Evolutionary conservation across 2,888 invertebrate genomes (phyloP).

Genomic region (Mimachlamys varia): DNA sequence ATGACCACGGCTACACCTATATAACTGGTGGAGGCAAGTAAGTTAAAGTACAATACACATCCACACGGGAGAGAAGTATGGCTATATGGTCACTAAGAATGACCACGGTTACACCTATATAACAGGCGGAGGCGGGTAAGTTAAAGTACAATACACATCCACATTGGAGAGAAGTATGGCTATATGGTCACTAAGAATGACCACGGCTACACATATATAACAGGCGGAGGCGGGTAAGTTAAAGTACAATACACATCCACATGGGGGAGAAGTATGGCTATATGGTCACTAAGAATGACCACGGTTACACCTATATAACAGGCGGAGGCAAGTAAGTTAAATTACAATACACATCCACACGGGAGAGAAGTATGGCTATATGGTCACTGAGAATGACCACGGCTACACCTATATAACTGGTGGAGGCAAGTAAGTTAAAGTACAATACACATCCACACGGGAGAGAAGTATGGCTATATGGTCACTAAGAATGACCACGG

Average conservation of each 20-base stretch:
- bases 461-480: slow-evolving; percentile 94
- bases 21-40: slow-evolving; percentile 90
- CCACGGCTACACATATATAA: slow-evolving; percentile 93
- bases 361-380: slow-evolving; percentile 95
- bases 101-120: slow-evolving; percentile 92
- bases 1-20: slow-evolving; percentile 90
- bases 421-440: slow-evolving; percentile 82
- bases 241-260: slow-evolving; percentile 83
- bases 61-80: slow-evolving; percentile 94
- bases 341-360: slow-evolving; percentile 86
- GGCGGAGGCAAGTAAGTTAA: slow-evolving; percentile 85
- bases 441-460: slow-evolving; percentile 88
- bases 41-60: slow-evolving; percentile 72
- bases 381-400: slow-evolving; percentile 81
- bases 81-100: slow-evolving; percentile 86
- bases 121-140: slow-evolving; percentile 88
- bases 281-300: slow-evolving; percentile 82
- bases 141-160: slow-evolving; percentile 80
- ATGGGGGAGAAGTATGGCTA: slow-evolving; percentile 96
- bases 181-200: slow-evolving; percentile 85
- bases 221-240: slow-evolving; percentile 87
- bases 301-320: slow-evolving; percentile 95
- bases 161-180: slow-evolving; percentile 95
- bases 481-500: slow-evolving; percentile 84
- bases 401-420: slow-evolving; percentile 97